A percentile compares a stretch with the other conserved stretches of the same genome.
Conservation (phyloP, 2,797 vertebrate genomes). For the Melanogrammus aeglefinus region DNA sequence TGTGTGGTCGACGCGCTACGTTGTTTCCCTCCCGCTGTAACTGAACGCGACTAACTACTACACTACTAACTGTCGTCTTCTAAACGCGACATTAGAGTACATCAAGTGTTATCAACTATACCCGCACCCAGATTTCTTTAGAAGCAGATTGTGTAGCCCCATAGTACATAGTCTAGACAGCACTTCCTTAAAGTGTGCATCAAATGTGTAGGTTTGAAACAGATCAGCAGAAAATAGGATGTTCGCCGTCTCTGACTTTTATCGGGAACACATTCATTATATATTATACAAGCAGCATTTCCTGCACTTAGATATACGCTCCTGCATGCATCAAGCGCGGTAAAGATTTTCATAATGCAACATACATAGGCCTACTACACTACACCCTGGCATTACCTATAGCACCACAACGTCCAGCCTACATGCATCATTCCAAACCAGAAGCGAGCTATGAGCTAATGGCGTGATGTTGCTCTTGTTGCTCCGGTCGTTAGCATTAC, state of each 20-base stretch:
- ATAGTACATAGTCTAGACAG: too few relatives aligned
- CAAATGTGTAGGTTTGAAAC: neutral
- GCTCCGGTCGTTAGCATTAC: conserved; percentile 1
- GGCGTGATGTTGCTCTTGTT: conserved; percentile 20
- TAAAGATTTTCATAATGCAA: neutral
- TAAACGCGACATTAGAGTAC: too few relatives aligned
- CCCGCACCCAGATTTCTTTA: too few relatives aligned
- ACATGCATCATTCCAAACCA: neutral
- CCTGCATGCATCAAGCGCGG: neutral
- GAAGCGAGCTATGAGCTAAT: neutral
- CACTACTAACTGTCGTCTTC: too few relatives aligned
- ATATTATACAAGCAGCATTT: conserved; percentile 33
- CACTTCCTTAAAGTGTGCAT: too few relatives aligned
- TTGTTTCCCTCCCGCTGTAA: conserved; percentile 38
- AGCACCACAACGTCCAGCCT: conserved; percentile 19
- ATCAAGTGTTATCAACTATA: too few relatives aligned
- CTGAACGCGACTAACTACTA: too few relatives aligned
- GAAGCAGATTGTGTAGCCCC: too few relatives aligned
- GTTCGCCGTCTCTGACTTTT: neutral
- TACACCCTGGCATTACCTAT: too few relatives aligned
- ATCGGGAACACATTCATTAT: conserved; percentile 49
- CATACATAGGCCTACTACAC: too few relatives aligned
- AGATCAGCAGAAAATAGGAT: too few relatives aligned
- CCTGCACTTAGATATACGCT: too few relatives aligned
- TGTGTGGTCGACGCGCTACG: conserved; percentile 34